Evolutionary conservation across 2,888 invertebrate genomes (phyloP).

Genomic region (Lymantria dispar): DNA sequence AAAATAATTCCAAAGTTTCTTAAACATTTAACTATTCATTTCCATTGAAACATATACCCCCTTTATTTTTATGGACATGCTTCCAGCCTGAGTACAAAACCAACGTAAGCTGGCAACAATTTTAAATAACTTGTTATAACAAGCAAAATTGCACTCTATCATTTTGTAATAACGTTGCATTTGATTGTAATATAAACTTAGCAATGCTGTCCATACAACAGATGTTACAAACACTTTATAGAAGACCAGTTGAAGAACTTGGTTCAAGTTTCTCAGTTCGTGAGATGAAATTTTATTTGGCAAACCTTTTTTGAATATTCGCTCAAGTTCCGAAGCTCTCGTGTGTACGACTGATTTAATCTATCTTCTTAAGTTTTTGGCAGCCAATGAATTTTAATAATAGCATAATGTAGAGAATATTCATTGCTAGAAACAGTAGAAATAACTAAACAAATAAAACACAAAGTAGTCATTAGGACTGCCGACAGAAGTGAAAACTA

Average conservation of each 20-base stretch:
- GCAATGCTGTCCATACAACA: conserved; percentile 65
- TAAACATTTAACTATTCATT: conserved; percentile 37
- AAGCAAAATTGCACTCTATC: conserved; percentile 27
- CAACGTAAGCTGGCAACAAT: conserved; percentile 46
- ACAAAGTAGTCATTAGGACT: too few species aligned
- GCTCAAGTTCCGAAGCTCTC: conserved; percentile 40
- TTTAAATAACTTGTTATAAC: conserved; percentile 6
- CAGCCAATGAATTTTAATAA: conserved; percentile 33
- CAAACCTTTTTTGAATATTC: conserved; percentile 65
- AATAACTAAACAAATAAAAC: too few species aligned
- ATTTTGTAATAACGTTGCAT: conserved; percentile 16
- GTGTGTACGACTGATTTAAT: conserved; percentile 10
- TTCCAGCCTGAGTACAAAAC: conserved; percentile 62
- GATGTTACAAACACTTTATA: conserved; percentile 69
- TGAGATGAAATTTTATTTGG: conserved; percentile 74
- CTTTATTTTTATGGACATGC: conserved; percentile 65
- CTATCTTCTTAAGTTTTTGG: conserved; percentile 35
- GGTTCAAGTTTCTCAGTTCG: conserved; percentile 58
- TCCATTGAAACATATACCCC: conserved; percentile 43
- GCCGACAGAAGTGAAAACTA: too few species aligned
- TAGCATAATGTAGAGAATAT: conserved; percentile 27
- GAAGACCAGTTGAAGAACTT: conserved; percentile 54
- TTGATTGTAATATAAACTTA: conserved; percentile 31
- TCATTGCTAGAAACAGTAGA: conserved; percentile 13
- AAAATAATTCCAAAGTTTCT: conserved; percentile 30